Evolutionary conservation across 2,888 invertebrate genomes (phyloP).

Genomic region (Melinaea menophilus): DNA sequence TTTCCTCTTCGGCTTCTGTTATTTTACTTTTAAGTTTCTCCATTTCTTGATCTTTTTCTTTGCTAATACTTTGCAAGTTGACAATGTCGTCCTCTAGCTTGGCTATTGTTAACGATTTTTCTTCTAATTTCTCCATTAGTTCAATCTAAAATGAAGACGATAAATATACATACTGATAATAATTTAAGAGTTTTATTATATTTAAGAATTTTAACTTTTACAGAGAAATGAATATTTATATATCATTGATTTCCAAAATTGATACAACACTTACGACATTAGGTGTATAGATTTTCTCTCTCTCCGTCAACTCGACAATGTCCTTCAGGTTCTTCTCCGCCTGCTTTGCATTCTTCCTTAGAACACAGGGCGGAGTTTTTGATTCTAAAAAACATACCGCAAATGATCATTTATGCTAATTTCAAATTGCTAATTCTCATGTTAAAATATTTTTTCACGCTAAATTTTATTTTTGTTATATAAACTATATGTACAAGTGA

Average conservation of each 20-base stretch:
- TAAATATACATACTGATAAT: background rate
- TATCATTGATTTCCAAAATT: background rate
- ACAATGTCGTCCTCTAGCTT: constrained; percentile 55
- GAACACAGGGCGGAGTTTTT: constrained; percentile 68
- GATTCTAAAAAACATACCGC: constrained; percentile 43
- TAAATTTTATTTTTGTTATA: too few species aligned
- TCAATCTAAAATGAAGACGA: constrained; percentile 52
- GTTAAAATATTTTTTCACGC: too few species aligned
- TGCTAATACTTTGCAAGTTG: constrained; percentile 39
- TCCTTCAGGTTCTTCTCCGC: constrained; percentile 75
- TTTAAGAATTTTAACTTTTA: background rate
- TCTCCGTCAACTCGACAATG: constrained; percentile 76
- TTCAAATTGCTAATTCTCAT: too few species aligned
- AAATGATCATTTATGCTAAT: too few species aligned
- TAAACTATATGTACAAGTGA: too few species aligned
- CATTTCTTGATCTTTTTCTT: constrained; percentile 54
- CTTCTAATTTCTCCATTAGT: constrained; percentile 64
- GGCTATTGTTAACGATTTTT: constrained; percentile 45
- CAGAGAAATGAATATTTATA: background rate
- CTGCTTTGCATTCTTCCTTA: constrained; percentile 63
- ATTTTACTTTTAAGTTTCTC: constrained; percentile 48
- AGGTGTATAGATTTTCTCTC: constrained; percentile 76
- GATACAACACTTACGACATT: constrained; percentile 51
- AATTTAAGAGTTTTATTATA: too few species aligned
- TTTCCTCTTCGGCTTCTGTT: constrained; percentile 30